A percentile compares a stretch with the other conserved stretches of the same genome.
phyloP scores from a whole-genome alignment of 2,888 invertebrate species.

The Drosophila formosana region DNA sequence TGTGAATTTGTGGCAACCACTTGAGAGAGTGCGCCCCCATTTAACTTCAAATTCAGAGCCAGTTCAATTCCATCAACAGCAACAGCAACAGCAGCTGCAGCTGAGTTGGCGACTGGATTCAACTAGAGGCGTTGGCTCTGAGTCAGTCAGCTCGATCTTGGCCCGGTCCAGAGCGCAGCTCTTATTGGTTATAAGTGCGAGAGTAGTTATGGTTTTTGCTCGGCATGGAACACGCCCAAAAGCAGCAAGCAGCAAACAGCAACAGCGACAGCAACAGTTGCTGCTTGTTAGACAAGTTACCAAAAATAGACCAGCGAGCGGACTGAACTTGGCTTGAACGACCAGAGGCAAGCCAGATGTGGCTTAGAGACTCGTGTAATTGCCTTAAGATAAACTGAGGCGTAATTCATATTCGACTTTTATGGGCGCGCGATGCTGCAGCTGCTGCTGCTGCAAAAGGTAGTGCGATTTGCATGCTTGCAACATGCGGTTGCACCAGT shows the following conservation, averaged over 20 bases:
- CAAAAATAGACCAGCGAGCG: constrained; percentile 71
- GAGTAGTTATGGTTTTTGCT: constrained; percentile 49
- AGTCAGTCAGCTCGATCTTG: constrained; percentile 44
- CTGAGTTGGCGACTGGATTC: background rate
- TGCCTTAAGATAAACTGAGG: constrained; percentile 38
- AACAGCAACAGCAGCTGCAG: constrained; percentile 41
- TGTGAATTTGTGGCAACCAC: constrained; percentile 23
- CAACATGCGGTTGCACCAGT: constrained; percentile 15
- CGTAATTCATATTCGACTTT: constrained; percentile 65
- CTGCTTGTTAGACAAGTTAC: constrained; percentile 77
- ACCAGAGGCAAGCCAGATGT: constrained; percentile 27
- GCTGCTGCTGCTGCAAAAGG: background rate
- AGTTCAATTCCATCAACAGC: constrained; percentile 60
- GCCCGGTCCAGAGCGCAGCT: constrained; percentile 32
- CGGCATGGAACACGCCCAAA: constrained; percentile 62
- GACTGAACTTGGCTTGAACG: constrained; percentile 62
- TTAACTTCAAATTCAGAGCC: constrained; percentile 47
- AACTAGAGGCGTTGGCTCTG: constrained; percentile 52
- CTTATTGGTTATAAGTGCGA: constrained; percentile 62
- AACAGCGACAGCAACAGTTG: constrained; percentile 40
- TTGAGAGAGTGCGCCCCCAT: constrained; percentile 40
- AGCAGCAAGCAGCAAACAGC: constrained; percentile 71
- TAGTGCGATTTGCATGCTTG: constrained; percentile 36
- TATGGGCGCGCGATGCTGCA: constrained; percentile 38
- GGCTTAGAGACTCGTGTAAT: constrained; percentile 47